Evolutionary conservation across 2,113 vertebrate species (phyloP), one percentile per base, ranked within the genome.

Genomic region (Halcyon malimbica): DNA sequence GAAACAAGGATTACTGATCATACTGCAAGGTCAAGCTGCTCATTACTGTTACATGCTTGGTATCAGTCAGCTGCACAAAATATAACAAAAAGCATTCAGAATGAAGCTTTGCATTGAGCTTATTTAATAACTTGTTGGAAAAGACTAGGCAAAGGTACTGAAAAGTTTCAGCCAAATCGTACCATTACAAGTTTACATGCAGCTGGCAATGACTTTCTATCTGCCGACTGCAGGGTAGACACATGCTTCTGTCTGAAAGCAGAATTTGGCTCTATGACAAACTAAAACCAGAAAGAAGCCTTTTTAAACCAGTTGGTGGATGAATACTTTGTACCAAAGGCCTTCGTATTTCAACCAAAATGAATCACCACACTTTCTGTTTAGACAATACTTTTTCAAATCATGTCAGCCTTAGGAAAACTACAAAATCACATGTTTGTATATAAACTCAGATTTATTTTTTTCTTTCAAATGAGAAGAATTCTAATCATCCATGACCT

Each of bases 281-380:
- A 16, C 73, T 44, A 31, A 76, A 95, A 81, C 51, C 19, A 93
- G 69, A 86, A 92, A 89, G 75, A 75, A 87, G 48, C 10, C 10
- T 65, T 93, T 94, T 94, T 73, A 96, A 48, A 60, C 16, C 25
- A 74, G 25, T 83, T 95, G 62, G 35, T 76, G 48, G 67, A 83
- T 68, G 64, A 80, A 89, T 81, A 50, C 31, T 83, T 93, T 78
- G 71, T 84, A 94, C 57, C 81, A 93, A 91, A 94, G 75, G 54
- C 50, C 67, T 96, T 88, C 78, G 44, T 83, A 60, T 81, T 87
- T 73, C 62, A 87, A 82, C 10, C 29, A 37, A 79, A 94, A 76
- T 35, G 2, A 87, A 73, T 85, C 19, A 18, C 46, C 8, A 15
- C 19, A 13, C 20, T 83, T 67, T 80, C 60, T 90, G 21, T 81